These are phyloP conservation scores for Cichladusa arquata DNA, from an alignment of 2,113 vertebrate genomes.

Conservation along the genomic window DNA sequence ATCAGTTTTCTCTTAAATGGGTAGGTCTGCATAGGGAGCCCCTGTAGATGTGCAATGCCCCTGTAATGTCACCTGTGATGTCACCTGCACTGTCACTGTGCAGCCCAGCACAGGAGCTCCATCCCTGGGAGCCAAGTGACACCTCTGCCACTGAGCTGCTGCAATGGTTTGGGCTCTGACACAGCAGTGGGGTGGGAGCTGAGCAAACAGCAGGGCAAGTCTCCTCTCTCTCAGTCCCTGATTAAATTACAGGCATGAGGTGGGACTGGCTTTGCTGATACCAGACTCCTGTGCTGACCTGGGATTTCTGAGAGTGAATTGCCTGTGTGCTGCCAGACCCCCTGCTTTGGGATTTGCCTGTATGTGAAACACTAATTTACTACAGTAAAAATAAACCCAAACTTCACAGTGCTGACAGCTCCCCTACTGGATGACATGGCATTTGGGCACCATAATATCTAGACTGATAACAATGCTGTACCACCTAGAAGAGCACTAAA, in stretches of 20 bases:
- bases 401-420: neutral
- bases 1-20: neutral
- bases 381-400: neutral
- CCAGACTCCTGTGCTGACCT: neutral
- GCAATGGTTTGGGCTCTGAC: neutral
- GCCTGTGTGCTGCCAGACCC: neutral
- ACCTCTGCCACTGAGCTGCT: accelerated
- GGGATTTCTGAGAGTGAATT: neutral
- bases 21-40: neutral
- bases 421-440: neutral
- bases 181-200: neutral
- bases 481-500: neutral
- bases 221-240: neutral
- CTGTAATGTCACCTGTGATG: accelerated
- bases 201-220: neutral
- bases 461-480: neutral
- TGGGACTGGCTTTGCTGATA: neutral
- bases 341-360: neutral
- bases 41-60: neutral
- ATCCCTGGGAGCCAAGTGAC: neutral
- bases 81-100: accelerated
- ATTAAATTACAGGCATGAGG: accelerated
- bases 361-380: neutral
- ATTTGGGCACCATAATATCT: neutral
- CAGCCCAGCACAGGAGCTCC: neutral